Base-by-base conservation (phyloP, 2,797 vertebrate genomes). In the Dipus sagitta region DNA sequence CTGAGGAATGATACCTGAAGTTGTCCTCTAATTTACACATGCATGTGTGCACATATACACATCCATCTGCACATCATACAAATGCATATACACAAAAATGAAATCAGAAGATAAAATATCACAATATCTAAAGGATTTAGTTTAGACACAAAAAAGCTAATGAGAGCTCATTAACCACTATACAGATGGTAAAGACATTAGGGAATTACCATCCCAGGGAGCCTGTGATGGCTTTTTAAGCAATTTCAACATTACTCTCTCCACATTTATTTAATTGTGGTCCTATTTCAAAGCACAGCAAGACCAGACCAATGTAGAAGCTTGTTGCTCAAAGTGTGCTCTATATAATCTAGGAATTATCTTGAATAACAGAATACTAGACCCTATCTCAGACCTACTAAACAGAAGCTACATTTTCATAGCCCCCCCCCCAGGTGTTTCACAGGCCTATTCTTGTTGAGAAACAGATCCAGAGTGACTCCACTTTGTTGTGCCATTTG, bases 81-180 rank as follows among this genome's bases (percentile, higher is more conserved):
- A 4, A 17, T 20, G 28, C 28, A 77, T 30, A 54, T 18, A 58
- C 6, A 58, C 18, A 42, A 86, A 42, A 30, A 28, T 42, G 75
- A 95, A 94, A 91, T 75, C 42, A 85, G 30, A 90, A 91, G 74
- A 87, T 94, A 95, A 87, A 95, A 71, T 64, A 67, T 47, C 47
- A 79, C 28, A 74, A 24, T 38, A 85, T 47, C 21, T 88, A 65
- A 91, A 88, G 7, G 20, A 26, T 87, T 94, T 95, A 30, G 5
- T 95, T 88, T 92, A 96, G 71, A 81, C 21, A 85, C 17, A 38
- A 15, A 60, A 60, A 88, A 90, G 34, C 64, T 42, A 92, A 13
- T 93, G 76, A 90, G 65, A 91, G 30, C 58, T 88, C 86, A 93
- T 88, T 90, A 93, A 90, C 52, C 12, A n/a, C 89, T 89, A 83